A percentile compares a stretch with the other conserved stretches of the same genome.
These are phyloP conservation scores for Setipinna tenuifilis DNA, from an alignment of 2,797 vertebrate genomes.

Conservation along the genomic window DNA sequence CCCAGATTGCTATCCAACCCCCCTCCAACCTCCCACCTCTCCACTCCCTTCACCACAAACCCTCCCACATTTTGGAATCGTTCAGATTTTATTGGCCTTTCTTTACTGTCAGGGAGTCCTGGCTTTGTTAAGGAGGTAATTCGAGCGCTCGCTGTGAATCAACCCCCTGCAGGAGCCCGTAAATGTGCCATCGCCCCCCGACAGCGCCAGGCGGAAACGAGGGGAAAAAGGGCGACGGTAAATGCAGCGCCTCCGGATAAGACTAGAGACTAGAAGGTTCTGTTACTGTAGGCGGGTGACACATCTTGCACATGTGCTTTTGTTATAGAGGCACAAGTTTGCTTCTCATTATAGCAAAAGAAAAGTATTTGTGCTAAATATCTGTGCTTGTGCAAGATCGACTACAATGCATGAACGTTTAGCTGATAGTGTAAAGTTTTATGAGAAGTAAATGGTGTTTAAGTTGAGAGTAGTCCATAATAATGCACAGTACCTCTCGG, in stretches of 20 bases:
- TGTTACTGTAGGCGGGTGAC: neutral
- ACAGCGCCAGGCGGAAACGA: conserved; percentile 21
- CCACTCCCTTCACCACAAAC: no score
- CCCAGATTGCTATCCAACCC: neutral
- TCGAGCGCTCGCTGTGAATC: conserved; percentile 44
- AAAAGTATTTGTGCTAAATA: neutral
- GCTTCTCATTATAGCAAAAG: neutral
- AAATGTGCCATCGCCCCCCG: conserved; percentile 30
- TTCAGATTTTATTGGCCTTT: conserved; percentile 52
- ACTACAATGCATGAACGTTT: neutral
- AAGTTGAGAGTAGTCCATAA: neutral
- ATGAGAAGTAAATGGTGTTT: neutral
- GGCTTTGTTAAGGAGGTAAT: conserved; percentile 48
- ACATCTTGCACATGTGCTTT: neutral
- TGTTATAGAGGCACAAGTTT: neutral
- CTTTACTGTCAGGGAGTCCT: conserved; percentile 43
- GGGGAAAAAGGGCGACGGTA: neutral
- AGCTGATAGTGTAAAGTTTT: neutral
- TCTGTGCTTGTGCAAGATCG: neutral
- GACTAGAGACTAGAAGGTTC: neutral
- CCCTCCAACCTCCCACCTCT: no score
- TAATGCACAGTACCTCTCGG: neutral
- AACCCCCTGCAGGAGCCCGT: conserved; percentile 36
- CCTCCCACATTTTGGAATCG: conserved; percentile 42
- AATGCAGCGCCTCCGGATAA: neutral